Base-by-base conservation (phyloP, 2,797 vertebrate genomes). In the Sorex maritimensis region DNA sequence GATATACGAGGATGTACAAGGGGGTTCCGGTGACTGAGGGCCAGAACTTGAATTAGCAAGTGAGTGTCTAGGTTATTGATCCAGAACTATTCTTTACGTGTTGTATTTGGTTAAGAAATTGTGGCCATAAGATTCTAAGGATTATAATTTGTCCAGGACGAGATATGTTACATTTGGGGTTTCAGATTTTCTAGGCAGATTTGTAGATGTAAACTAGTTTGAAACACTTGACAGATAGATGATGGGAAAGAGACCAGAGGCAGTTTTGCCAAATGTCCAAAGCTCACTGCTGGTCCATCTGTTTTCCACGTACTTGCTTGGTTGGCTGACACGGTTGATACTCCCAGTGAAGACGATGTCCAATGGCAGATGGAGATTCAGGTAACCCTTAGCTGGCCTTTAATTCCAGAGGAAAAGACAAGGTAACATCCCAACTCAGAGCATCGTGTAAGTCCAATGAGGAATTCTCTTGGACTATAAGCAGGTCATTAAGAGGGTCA, bases 1-100 rank as follows among this genome's bases (percentile, higher is more conserved):
- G 21, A 8, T 0, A 2, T 24, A 14, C 34, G 55, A 15, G 5
- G 34, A 68, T 0, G 67, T 2, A 10, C 41, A 9, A 0, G n/a
- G 41, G 0, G 41, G 14, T n/a, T 5, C 15, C 30, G 52, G 26
- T 7, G 1, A 55, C 15, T 4, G 49, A 21, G 38, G 9, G 55
- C 23, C 0, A 5, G 55, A 23, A 28, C 38, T 38, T 19, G 38
- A 69, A 11, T 38, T 17, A 74, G 52, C 30, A 73, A 3, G 17
- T 0, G 14, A 19, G 69, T 17, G 7, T 9, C 44, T 7, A 68
- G 19, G 52, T 10, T 75, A 67, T 81, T 52, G 80, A 67, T 14
- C 13, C 38, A 34, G 58, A 91, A 41, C 1, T 0, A n/a, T 10
- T 26, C 65, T 86, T 82, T 28, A 12, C 23, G 44, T 24, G 72